Conservation (phyloP, 2,888 invertebrate genomes). For the Microlaimidae sp. region DNA sequence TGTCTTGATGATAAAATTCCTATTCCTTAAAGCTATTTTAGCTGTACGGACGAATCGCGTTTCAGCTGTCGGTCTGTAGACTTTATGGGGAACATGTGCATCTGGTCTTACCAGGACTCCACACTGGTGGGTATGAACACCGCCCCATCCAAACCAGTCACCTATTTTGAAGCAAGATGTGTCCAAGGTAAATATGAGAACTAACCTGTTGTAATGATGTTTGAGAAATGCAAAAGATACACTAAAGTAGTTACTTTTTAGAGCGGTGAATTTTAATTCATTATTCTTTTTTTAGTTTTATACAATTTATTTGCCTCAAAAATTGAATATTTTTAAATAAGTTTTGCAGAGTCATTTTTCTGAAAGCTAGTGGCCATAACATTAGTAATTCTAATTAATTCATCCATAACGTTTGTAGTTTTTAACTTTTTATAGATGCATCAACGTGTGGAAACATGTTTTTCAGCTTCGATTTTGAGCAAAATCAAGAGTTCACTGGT, state of each 20-base stretch:
- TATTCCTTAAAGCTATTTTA: no score
- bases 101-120: neutral
- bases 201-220: no score
- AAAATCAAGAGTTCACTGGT: conserved; percentile 6
- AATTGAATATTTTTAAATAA: no score
- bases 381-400: no score
- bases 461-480: conserved; percentile 6
- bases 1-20: no score
- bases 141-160: neutral
- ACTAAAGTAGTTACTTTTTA: no score
- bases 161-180: neutral
- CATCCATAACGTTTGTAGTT: neutral
- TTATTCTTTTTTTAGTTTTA: no score
- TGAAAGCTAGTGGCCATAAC: no score
- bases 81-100: neutral
- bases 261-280: no score
- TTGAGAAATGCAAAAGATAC: no score
- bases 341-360: no score
- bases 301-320: no score
- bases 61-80: conserved; percentile 1
- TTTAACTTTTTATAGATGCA: neutral
- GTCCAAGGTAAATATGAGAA: neutral
- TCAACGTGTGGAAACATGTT: neutral
- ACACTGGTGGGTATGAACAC: neutral
- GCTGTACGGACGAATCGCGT: neutral